Evolutionary conservation across 2,113 vertebrate species (phyloP), one percentile per base, ranked within the genome.

Genomic region (Chelonoidis abingdonii): DNA sequence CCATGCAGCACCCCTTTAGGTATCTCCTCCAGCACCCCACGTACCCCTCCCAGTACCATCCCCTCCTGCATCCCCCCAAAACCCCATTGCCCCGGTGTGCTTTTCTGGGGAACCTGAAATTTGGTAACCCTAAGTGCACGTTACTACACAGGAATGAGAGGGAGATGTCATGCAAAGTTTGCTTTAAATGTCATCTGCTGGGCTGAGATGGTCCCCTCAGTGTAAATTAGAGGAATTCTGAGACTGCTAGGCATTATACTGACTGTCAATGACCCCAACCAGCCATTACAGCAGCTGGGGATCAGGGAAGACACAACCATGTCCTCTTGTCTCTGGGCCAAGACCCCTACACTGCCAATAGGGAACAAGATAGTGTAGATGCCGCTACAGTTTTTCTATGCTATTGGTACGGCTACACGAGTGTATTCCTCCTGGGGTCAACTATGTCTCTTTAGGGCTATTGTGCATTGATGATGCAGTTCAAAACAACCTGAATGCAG

Each of bases 391-490:
- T 21, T 9, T 89, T 84, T 80, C 47, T 54, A 14, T 84, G 16
- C 41, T 72, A 56, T 65, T 80, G 9, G 9, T 31, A 69, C 7
- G 35, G 83, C 83, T 89, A 69, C 19, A 75, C 2, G 10, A 10
- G 84, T 75, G 14, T 19, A 62, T 65, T 14, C 11, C 81, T 5
- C 38, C 41, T 94, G 3, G 0, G 0, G 5, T 65, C 59, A 88
- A 2, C 29, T 89, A 2, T 6, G 11, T 17, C 59, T 87, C 84
- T 87, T 59, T 24, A 84, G 47, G 10, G 49, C 47, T 92, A 2
- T 53, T 86, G 1, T n/a, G 41, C 31, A 86, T 54, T 31, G 72
- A 31, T 54, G 14, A 3, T 81, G 35, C 17, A 75, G 31, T 84
- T 13, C 17, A 84, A 86, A 91, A 84, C 62, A 22, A 22, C 19